phyloP scores from a whole-genome alignment of 2,888 invertebrate genomes.

The Ochropleura leucogaster region DNA sequence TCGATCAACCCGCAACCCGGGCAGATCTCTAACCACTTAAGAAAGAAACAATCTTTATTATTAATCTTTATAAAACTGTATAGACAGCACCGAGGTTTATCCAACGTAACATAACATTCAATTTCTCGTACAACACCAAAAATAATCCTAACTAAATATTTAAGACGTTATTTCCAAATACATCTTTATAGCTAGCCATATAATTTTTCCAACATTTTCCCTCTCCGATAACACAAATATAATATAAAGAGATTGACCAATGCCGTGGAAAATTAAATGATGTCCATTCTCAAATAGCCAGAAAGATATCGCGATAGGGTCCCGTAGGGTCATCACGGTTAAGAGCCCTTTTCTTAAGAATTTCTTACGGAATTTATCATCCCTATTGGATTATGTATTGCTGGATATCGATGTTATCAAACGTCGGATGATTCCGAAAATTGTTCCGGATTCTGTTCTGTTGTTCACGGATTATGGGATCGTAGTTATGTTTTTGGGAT shows the following conservation, averaged over 20 bases:
- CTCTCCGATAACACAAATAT: slow-evolving; percentile 62
- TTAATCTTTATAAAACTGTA: no score
- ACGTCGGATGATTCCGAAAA: slow-evolving; percentile 35
- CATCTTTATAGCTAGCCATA: slow-evolving; percentile 47
- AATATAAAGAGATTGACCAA: slow-evolving; percentile 69
- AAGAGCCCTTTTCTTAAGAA: slow-evolving; percentile 57
- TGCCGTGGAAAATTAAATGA: slow-evolving; percentile 75
- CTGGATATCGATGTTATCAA: slow-evolving; percentile 48
- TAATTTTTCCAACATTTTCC: slow-evolving; percentile 60
- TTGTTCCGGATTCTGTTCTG: slow-evolving; percentile 9
- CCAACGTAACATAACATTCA: background rate
- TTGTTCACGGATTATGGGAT: slow-evolving; percentile 45
- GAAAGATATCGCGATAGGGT: slow-evolving; percentile 69
- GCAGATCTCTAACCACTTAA: no score
- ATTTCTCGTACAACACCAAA: slow-evolving; percentile 31
- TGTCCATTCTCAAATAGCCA: slow-evolving; percentile 67
- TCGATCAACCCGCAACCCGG: no score
- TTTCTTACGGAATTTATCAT: slow-evolving; percentile 64
- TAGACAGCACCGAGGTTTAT: background rate
- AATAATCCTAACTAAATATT: slow-evolving; percentile 33
- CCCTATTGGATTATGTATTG: slow-evolving; percentile 62
- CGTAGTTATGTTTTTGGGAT: background rate
- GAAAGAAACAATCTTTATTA: no score
- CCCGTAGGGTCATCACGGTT: slow-evolving; percentile 60
- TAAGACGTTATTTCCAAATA: slow-evolving; percentile 9